A percentile compares a stretch with the other conserved stretches of the same genome.
These are phyloP conservation scores for Spialia ferax DNA, from an alignment of 2,888 invertebrate species.

Conservation along the genomic window DNA sequence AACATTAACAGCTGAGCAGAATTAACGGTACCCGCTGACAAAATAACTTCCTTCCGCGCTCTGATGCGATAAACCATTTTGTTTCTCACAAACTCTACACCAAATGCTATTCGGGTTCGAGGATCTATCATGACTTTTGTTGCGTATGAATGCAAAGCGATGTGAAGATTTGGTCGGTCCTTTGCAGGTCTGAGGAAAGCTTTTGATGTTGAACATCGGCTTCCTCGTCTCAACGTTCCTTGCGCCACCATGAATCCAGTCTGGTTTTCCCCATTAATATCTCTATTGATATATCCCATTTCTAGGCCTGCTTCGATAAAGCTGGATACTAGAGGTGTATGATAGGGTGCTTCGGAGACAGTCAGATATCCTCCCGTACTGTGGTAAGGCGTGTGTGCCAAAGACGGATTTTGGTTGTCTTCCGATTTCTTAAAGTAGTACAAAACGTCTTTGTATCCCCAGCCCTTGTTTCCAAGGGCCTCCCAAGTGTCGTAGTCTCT, in stretches of 20 bases:
- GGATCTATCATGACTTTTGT: slow-evolving; percentile 92
- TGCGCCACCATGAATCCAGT: slow-evolving; percentile 97
- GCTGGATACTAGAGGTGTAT: slow-evolving; percentile 93
- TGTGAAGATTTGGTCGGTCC: slow-evolving; percentile 93
- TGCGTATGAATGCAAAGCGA: slow-evolving; percentile 93
- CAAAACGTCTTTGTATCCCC: slow-evolving; percentile 93
- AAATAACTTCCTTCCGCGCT: slow-evolving; percentile 94
- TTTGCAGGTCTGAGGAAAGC: slow-evolving; percentile 94
- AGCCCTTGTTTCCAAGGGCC: slow-evolving; percentile 93
- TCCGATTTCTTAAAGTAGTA: slow-evolving; percentile 97
- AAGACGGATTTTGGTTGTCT: slow-evolving; percentile 95
- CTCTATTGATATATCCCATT: slow-evolving; percentile 94
- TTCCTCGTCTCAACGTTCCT: slow-evolving; percentile 92
- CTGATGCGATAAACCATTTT: slow-evolving; percentile 90
- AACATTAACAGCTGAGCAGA: slow-evolving; percentile 98
- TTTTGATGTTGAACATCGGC: slow-evolving; percentile 95
- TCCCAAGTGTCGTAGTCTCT: slow-evolving; percentile 97
- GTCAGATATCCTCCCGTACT: slow-evolving; percentile 93
- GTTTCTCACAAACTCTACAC: slow-evolving; percentile 93
- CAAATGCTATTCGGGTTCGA: slow-evolving; percentile 91
- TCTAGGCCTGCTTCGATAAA: slow-evolving; percentile 94
- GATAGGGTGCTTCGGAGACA: slow-evolving; percentile 94
- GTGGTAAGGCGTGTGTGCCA: slow-evolving; percentile 93
- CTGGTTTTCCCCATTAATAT: slow-evolving; percentile 95
- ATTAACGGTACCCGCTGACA: slow-evolving; percentile 97